Base-by-base conservation (phyloP, 2,888 invertebrate species). In the Agrochola lychnidis region DNA sequence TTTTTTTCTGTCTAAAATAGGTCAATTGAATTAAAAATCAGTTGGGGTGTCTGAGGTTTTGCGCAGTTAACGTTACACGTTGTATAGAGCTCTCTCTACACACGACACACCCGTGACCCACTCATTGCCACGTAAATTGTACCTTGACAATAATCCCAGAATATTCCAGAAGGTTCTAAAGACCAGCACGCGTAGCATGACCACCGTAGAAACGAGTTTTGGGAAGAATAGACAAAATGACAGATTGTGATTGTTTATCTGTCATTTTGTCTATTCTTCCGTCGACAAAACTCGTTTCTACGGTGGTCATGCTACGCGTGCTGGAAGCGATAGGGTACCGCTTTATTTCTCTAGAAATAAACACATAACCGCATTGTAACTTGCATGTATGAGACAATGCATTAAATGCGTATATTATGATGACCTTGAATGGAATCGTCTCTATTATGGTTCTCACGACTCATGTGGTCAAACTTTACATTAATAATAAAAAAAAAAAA, bases 401-500 rank as follows among this genome's bases (percentile, higher is more conserved):
- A 57, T 48, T 57, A 56, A 73, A 70, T 73, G 48, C 45, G 57
- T 68, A 66, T 57, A 76, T 51, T 63, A 62, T 53, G n/a, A n/a
- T 53, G 56, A 63, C 81, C 79, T 81, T 83, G 83, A 74, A 30
- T 45, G 22, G 16, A 25, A n/a, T 53, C 53, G 40, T 36, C 16
- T 22, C 22, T 36, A 67, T 51, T 51, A 19, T 19, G 10, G 4
- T 40, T 69, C 19, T 5, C 57, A 42, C 67, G 51, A 22, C 4
- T 57, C 12, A 51, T 10, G 30, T 22, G 14, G 22, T 22, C 14
- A 22, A 30, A 30, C 30, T 30, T 30, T 30, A 30, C 30, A 2
- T 30, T 30, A 30, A 30, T 30, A 30, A 30, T n/a, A n/a, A n/a
- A n/a, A n/a, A n/a, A n/a, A n/a, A n/a, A n/a, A n/a, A n/a, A n/a